phyloP scores from a whole-genome alignment of 2,113 vertebrate genomes.

The Datnioides undecimradiatus region DNA sequence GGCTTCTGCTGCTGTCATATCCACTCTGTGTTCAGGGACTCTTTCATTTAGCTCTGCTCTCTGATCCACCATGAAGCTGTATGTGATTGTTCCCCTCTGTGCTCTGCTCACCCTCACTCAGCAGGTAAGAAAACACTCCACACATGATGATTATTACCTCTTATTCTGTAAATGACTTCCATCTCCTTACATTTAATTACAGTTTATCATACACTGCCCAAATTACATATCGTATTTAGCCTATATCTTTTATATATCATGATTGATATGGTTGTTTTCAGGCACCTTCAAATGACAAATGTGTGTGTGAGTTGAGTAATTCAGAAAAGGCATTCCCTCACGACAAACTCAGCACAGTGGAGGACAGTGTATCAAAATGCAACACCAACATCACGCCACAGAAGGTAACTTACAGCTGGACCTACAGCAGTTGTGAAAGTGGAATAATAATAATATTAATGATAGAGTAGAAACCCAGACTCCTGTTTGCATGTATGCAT shows the following conservation, averaged over 20 bases:
- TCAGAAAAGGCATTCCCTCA: slow-evolving; percentile 68
- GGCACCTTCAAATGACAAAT: slow-evolving; percentile 27
- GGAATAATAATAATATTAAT: background rate
- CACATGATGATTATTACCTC: background rate
- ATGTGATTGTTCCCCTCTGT: slow-evolving; percentile 22
- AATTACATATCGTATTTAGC: background rate
- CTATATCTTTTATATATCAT: background rate
- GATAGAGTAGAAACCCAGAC: background rate
- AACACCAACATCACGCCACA: slow-evolving; percentile 51
- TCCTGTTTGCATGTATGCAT: background rate
- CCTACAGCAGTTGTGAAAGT: background rate
- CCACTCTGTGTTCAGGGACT: background rate
- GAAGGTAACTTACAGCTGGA: slow-evolving; percentile 78
- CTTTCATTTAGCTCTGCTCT: background rate
- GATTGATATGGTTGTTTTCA: slow-evolving; percentile 23
- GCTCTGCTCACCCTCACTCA: slow-evolving; percentile 49
- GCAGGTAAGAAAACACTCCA: slow-evolving; percentile 68
- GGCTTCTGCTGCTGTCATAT: background rate
- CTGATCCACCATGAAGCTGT: slow-evolving; percentile 55
- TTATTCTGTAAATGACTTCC: background rate
- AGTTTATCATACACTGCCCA: background rate
- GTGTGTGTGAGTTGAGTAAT: slow-evolving; percentile 76
- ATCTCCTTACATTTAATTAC: background rate
- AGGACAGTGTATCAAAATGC: slow-evolving; percentile 57
- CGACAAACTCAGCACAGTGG: slow-evolving; percentile 56